Evolutionary conservation across 2,888 invertebrate genomes (phyloP).

Genomic region (Hesperia comma): DNA sequence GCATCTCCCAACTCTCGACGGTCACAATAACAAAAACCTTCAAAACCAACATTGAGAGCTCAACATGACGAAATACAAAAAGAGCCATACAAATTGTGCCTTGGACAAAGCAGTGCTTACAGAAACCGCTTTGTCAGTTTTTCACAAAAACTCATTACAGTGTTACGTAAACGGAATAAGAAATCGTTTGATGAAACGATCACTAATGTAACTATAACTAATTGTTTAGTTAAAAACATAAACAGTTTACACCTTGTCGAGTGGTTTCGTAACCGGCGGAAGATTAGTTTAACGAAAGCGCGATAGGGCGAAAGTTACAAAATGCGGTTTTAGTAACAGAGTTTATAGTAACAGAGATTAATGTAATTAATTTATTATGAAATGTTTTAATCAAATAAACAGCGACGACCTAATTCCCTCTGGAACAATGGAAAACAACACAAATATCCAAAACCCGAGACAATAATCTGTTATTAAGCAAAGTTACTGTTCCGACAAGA

Average conservation of each 20-base stretch:
- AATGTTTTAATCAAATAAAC: too few species aligned
- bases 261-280: neutral
- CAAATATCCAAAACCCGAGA: too few species aligned
- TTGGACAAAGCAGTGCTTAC: neutral
- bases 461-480: too few species aligned
- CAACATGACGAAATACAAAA: neutral
- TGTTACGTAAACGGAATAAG: neutral
- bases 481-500: too few species aligned
- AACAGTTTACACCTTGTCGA: too few species aligned
- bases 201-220: conserved; percentile 5
- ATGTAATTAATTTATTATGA: neutral
- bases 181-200: neutral
- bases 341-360: neutral
- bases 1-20: too few species aligned
- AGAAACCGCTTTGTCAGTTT: neutral
- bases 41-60: neutral
- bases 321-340: neutral
- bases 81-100: neutral
- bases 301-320: too few species aligned
- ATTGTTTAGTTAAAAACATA: neutral
- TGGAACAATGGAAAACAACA: too few species aligned
- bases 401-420: too few species aligned
- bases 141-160: neutral
- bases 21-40: too few species aligned
- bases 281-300: neutral